Evolutionary conservation across 1,140 invertebrate genomes (phyloP), one percentile per base, ranked within the genome.

Genomic region (Papilio glaucus): DNA sequence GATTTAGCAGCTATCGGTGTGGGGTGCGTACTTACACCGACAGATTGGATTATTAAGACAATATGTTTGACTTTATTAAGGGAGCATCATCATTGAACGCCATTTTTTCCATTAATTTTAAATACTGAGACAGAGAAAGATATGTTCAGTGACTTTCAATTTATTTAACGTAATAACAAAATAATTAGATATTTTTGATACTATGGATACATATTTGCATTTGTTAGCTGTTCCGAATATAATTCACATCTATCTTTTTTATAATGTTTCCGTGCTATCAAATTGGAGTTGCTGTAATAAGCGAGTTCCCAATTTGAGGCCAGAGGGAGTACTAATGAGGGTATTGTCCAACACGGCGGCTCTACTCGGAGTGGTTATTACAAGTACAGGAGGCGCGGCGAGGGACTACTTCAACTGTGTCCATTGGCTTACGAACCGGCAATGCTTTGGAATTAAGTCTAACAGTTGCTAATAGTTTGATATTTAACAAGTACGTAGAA

Each of bases 301-400:
- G 37, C 15, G 45, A 69, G 26, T 69, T 53, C 42, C 67, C 15
- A 69, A 69, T 69, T 49, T 33, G 12, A 33, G 29, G 12, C 29
- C 45, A 69, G 45, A 69, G 42, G 67, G 67, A 49, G 39, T 68
- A 68, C 67, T 69, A 69, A 49, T 69, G 67, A 69, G 67, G 6
- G 42, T 53, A 69, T 69, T 69, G 67, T 69, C 67, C 67, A 38
- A 53, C 41, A 49, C n/a, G 42, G 45, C 13, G 45, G 67, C n/a
- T 69, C 67, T 18, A 9, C 42, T 18, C 37, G 45, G 12, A 69
- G 1, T 69, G 42, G 67, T 69, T 8, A 15, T 33, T 68, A 42
- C 42, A 53, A 53, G 67, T 53, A 68, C 15, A 53, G 26, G 42
- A 42, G 45, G 33, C 24, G 10, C 33, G 4, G 26, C 26, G 15